A percentile compares a stretch with the other conserved stretches of the same genome.
These are phyloP conservation scores for Ceyx melanurus DNA, from an alignment of 2,113 vertebrate species.

Conservation along the genomic window DNA sequence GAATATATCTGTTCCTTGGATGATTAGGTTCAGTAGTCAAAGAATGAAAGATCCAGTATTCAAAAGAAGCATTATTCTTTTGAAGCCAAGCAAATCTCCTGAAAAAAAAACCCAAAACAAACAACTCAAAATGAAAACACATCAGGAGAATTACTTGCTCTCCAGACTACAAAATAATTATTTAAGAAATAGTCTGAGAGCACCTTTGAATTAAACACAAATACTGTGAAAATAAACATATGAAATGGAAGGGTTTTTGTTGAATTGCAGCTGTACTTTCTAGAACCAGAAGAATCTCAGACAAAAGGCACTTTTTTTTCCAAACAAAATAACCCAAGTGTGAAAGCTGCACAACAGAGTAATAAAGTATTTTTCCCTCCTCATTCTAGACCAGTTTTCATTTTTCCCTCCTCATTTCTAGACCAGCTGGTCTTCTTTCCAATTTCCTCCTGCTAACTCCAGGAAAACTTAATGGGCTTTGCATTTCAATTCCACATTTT, in stretches of 20 bases:
- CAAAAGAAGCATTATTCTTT: neutral
- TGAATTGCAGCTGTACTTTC: neutral
- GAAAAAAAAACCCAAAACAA: neutral
- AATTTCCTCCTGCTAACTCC: neutral
- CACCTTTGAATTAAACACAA: neutral
- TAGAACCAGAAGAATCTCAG: neutral
- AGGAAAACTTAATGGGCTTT: neutral
- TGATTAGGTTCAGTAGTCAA: neutral
- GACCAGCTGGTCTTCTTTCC: neutral
- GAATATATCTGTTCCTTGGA: neutral
- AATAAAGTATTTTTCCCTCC: neutral
- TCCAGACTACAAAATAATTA: neutral
- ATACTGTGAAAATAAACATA: neutral
- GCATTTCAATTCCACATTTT: neutral
- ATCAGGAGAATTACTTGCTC: neutral
- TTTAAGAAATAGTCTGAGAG: neutral
- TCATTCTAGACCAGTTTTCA: neutral
- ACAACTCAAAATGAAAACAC: neutral
- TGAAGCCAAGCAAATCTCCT: neutral
- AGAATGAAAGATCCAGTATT: neutral
- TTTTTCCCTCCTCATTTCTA: too few species aligned
- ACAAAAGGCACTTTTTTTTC: neutral
- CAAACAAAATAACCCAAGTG: neutral
- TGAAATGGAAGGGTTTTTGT: neutral
- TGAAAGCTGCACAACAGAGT: neutral